Conservation (phyloP, 2,797 vertebrate species). For the Aratinga solstitialis region DNA sequence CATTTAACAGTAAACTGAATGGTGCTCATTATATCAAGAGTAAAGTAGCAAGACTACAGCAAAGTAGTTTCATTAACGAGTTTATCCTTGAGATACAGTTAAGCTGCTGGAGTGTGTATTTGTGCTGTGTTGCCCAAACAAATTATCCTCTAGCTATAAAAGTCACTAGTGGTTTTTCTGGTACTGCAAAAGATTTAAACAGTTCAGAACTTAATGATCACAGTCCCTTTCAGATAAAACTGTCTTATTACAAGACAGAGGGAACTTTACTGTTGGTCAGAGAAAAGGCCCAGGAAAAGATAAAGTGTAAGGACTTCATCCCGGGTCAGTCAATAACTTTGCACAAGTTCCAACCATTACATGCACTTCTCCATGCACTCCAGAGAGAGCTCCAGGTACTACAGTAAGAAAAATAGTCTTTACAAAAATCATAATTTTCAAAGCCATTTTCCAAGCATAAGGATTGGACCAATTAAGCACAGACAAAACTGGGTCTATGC, state of each 20-base stretch:
- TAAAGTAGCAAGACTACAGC: background rate
- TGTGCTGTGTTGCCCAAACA: constrained; percentile 44
- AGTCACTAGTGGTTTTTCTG: constrained; percentile 34
- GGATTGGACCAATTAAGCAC: background rate
- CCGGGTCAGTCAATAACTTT: background rate
- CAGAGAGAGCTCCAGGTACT: background rate
- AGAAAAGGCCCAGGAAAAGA: background rate
- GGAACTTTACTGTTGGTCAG: background rate
- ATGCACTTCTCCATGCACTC: background rate
- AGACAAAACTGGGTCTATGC: background rate
- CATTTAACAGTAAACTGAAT: background rate
- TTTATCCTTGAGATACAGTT: constrained; percentile 65
- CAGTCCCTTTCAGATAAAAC: constrained; percentile 42
- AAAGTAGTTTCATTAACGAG: constrained; percentile 17
- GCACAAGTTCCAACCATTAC: background rate
- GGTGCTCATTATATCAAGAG: background rate
- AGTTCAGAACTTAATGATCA: constrained; percentile 41
- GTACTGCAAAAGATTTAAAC: constrained; percentile 18
- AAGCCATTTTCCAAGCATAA: background rate
- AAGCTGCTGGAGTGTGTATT: constrained; percentile 63
- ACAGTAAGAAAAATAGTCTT: background rate
- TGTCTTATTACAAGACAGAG: background rate
- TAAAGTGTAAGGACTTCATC: background rate
- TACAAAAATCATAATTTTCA: background rate
- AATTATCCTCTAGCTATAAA: constrained; percentile 35